These are phyloP conservation scores for Actinernus sp. DNA, from an alignment of 92 coral and sea anemone genomes.

Conservation along the genomic window DNA sequence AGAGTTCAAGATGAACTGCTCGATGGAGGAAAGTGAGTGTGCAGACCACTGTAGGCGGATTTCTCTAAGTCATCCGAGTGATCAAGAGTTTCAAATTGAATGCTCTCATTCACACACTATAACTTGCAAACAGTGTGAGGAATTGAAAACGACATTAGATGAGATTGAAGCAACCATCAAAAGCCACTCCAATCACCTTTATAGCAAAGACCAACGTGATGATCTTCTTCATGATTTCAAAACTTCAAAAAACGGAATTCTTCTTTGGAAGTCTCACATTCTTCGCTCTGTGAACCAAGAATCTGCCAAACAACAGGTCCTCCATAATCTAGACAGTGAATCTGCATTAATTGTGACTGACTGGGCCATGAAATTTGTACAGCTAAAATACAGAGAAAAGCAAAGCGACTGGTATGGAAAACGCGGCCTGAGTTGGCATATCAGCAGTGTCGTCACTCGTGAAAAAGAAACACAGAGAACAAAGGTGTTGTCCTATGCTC, in stretches of 20 bases:
- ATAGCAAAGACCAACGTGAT: constrained; percentile 43
- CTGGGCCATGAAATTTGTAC: constrained; percentile 55
- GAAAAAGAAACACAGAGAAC: not conserved
- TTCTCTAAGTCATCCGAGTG: constrained; percentile 34
- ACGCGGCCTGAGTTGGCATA: constrained; percentile 77
- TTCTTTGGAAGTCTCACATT: constrained; percentile 59
- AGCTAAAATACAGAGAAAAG: constrained; percentile 37
- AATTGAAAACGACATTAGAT: constrained; percentile 1
- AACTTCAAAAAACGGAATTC: constrained; percentile 8
- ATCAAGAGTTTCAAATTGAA: constrained; percentile 20
- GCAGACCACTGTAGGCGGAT: constrained; percentile 49
- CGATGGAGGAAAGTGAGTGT: constrained; percentile 24
- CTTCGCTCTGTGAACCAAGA: constrained; percentile 49
- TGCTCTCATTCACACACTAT: constrained; percentile 19
- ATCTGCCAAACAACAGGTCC: constrained; percentile 34
- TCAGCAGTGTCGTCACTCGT: constrained; percentile 51
- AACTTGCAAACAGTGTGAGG: constrained; percentile 23
- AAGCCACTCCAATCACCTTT: not conserved
- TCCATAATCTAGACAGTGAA: constrained; percentile 2
- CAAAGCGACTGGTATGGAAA: constrained; percentile 74
- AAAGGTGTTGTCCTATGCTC: constrained; percentile 7
- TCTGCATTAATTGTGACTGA: constrained; percentile 23
- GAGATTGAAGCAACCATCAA: constrained; percentile 12
- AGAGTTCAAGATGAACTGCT: constrained; percentile 25
- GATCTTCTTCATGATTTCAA: constrained; percentile 36